These are phyloP conservation scores for Siphonodentalium dalli DNA, from an alignment of 2,888 invertebrate species.

Conservation along the genomic window DNA sequence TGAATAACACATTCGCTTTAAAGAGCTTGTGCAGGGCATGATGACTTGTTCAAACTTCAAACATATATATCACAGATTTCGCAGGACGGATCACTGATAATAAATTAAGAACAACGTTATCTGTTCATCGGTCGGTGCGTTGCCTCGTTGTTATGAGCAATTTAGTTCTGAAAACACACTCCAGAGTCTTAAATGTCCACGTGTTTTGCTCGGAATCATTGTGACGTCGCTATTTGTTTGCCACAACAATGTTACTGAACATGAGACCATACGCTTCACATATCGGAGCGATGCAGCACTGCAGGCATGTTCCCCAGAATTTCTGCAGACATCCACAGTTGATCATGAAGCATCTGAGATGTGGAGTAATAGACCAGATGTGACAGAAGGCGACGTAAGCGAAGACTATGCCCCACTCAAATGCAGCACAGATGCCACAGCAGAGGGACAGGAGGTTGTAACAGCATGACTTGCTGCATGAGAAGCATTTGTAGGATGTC, in stretches of 20 bases:
- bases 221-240: conserved; percentile 34
- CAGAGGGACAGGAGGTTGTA: conserved; percentile 75
- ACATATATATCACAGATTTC: no score
- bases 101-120: no score
- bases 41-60: no score
- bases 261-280: conserved; percentile 68
- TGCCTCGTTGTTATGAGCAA: no score
- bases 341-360: conserved; percentile 74
- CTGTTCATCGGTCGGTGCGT: no score
- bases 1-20: no score
- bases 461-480: conserved; percentile 73
- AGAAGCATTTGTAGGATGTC: conserved; percentile 72
- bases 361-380: conserved; percentile 78
- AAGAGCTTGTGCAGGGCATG: no score
- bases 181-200: no score
- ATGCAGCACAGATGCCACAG: conserved; percentile 74
- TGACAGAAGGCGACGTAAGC: conserved; percentile 70
- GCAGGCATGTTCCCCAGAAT: conserved; percentile 68
- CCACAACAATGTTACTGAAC: conserved; percentile 48
- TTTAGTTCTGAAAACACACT: no score
- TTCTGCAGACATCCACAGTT: conserved; percentile 60
- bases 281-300: conserved; percentile 71
- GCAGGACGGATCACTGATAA: no score
- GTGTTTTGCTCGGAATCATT: no score
- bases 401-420: conserved; percentile 68